phyloP scores from a whole-genome alignment of 2,113 vertebrate species.

The Mesembrinibis cayennensis region DNA sequence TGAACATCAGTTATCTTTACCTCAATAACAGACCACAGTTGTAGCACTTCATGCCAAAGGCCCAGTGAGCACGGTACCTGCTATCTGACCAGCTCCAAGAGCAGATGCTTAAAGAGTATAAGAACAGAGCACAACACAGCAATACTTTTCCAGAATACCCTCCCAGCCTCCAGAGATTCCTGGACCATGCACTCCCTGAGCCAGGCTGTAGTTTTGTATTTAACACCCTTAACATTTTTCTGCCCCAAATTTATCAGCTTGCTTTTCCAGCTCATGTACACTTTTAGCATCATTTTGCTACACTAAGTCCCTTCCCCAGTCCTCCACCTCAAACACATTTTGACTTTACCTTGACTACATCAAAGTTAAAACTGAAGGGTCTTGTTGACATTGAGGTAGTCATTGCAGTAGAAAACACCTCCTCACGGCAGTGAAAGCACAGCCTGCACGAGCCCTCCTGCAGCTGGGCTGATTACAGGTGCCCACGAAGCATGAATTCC shows the following conservation, averaged over 20 bases:
- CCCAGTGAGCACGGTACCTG: not conserved
- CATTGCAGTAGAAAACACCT: not conserved
- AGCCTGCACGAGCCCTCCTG: not conserved
- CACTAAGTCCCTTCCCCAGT: not conserved
- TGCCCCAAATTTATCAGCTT: not conserved
- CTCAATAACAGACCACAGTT: not conserved
- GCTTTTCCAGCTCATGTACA: not conserved
- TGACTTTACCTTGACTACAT: not conserved
- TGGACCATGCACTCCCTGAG: not conserved
- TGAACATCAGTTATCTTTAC: rapidly evolving
- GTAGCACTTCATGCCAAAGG: not conserved
- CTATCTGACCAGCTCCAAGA: not conserved
- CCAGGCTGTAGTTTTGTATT: not conserved
- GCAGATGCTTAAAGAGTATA: not conserved
- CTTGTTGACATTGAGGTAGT: not conserved
- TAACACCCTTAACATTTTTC: not conserved
- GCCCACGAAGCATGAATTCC: not conserved
- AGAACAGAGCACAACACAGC: not conserved
- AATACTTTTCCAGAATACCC: not conserved
- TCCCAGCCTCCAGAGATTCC: not conserved
- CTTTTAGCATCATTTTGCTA: rapidly evolving
- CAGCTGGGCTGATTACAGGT: not conserved
- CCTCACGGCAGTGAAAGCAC: not conserved
- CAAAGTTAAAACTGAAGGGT: not conserved
- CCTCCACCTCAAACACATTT: not conserved